phyloP scores from a whole-genome alignment of 2,797 vertebrate species.

The Amphiprion clarkii region DNA sequence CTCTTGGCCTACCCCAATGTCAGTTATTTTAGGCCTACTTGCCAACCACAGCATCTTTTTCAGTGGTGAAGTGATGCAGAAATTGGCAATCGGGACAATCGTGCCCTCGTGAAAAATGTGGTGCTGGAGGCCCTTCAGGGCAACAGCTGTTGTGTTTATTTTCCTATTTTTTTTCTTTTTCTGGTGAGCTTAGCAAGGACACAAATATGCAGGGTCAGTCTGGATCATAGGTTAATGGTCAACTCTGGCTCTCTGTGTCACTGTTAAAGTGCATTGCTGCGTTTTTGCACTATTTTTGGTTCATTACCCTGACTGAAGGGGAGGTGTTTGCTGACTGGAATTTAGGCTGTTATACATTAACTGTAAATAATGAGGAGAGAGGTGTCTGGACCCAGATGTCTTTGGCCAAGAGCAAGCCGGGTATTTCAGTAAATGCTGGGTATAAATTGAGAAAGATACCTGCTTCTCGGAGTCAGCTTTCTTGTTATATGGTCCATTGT shows the following conservation, averaged over 20 bases:
- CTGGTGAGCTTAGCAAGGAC: conserved; percentile 64
- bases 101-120: conserved; percentile 74
- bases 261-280: conserved; percentile 53
- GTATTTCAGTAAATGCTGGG: conserved; percentile 51
- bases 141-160: conserved; percentile 74
- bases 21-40: conserved; percentile 78
- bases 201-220: conserved; percentile 47
- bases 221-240: conserved; percentile 75
- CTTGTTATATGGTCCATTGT: conserved; percentile 60
- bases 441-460: conserved; percentile 55
- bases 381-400: conserved; percentile 53
- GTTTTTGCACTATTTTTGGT: conserved; percentile 53
- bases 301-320: conserved; percentile 67
- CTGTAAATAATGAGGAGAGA: conserved; percentile 73
- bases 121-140: conserved; percentile 63
- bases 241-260: conserved; percentile 65
- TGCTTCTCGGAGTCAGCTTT: conserved; percentile 48
- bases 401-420: conserved; percentile 53
- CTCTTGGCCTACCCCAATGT: conserved; percentile 67
- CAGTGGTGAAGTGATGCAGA: conserved; percentile 72
- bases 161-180: no score
- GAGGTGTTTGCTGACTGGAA: conserved; percentile 71
- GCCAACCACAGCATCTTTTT: conserved; percentile 77
- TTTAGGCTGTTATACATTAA: conserved; percentile 58
- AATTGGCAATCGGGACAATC: conserved; percentile 66